phyloP scores from a whole-genome alignment of 1,140 invertebrate species.

The Acromyrmex echinatior region DNA sequence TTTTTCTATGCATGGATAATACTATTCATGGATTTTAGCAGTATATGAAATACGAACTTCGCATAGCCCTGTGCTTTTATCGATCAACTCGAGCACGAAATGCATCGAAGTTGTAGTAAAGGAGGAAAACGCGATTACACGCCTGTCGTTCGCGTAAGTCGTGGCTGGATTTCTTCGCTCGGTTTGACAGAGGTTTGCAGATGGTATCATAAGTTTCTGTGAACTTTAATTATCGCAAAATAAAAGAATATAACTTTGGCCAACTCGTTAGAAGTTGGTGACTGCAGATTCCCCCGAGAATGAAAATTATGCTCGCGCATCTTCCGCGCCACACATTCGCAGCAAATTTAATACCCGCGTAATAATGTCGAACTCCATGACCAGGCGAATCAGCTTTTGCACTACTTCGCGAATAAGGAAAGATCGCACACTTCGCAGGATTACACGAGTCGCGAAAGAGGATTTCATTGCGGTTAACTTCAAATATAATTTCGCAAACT shows the following conservation, averaged over 20 bases:
- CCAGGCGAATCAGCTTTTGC: slow-evolving; percentile 23
- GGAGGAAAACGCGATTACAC: background rate
- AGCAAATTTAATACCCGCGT: slow-evolving; percentile 52
- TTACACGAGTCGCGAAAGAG: background rate
- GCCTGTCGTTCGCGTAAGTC: slow-evolving; percentile 39
- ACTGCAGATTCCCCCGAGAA: slow-evolving; percentile 12
- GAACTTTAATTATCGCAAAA: slow-evolving; percentile 63
- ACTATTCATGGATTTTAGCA: background rate
- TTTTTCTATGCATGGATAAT: background rate
- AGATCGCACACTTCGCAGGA: background rate
- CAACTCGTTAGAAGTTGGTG: slow-evolving; percentile 55
- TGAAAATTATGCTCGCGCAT: slow-evolving; percentile 52
- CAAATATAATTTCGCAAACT: slow-evolving; percentile 34
- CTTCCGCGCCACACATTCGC: slow-evolving; percentile 20
- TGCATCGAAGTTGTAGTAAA: slow-evolving; percentile 39
- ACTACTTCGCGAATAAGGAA: slow-evolving; percentile 1
- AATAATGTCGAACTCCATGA: slow-evolving; percentile 39
- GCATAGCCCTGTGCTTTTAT: background rate
- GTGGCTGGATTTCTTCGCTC: slow-evolving; percentile 42
- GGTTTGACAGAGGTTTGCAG: slow-evolving; percentile 43
- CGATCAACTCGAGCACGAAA: slow-evolving; percentile 23
- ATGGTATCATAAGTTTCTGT: slow-evolving; percentile 57
- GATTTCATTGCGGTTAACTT: slow-evolving; percentile 32
- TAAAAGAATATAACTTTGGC: slow-evolving; percentile 49
- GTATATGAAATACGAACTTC: slow-evolving; percentile 5